Evolutionary conservation across 92 coral and sea anemone species (phyloP), one percentile per base, ranked within the genome.

Genomic region (Nematostella vectensis): DNA sequence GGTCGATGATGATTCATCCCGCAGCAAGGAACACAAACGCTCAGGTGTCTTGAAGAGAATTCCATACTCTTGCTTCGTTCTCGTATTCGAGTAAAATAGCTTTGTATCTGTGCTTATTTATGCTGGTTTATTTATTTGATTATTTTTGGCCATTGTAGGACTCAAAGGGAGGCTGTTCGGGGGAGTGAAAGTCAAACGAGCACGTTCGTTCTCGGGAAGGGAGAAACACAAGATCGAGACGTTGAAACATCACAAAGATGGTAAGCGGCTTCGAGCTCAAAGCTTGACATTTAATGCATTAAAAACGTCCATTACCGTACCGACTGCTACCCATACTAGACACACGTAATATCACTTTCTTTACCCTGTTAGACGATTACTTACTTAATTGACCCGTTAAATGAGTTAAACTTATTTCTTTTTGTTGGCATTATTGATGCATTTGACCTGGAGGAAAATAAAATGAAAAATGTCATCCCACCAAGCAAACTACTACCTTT

Each of bases 171-270:
- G 67, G 44, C 62, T 85, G 29, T 68, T 85, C 25, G 82, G 94
- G 43, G 83, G 76, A 10, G 84, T 76, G n/a, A 85, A 75, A 63
- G 88, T 85, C 1, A 80, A 83, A 50, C 76, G 88, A 55, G 88
- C 94, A 45, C 76, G 88, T 9, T 80, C 94, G 27, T 85, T 85
- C 45, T 85, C 94, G 27, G 94, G 94, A 24, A 77, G 88, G 58
- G 94, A 85, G 26, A 85, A 85, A 66, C 94, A 85, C 66, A 85
- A 85, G 65, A 39, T 69, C 11, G 43, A 11, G 9, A 51, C 74
- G 27, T 48, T 67, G 19, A 61, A 81, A 53, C 45, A 65, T 18
- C 61, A 47, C 1, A 75, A 62, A 50, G 94, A 85, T 33, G 94
- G 94, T 85, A 38, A 29, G 74, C 29, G 4, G 24, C 22, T 25